Evolutionary conservation across 1,140 invertebrate genomes (phyloP).

Genomic region (Octopus bimaculoides): DNA sequence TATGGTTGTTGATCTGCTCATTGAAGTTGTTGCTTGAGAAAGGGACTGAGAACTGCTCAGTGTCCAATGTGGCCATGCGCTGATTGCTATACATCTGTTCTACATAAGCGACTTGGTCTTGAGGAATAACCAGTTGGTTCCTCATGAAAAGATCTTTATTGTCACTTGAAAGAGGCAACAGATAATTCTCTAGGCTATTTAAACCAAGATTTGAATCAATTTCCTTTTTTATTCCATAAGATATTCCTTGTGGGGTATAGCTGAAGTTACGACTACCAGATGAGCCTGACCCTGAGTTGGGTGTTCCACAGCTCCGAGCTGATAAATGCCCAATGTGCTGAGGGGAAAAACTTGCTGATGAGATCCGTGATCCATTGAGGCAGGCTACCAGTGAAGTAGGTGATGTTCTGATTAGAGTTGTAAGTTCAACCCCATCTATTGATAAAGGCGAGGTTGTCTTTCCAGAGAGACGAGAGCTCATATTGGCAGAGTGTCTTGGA

Average conservation of each 20-base stretch:
- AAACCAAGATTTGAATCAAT: slow-evolving; percentile 26
- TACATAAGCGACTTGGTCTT: slow-evolving; percentile 44
- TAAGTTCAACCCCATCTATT: slow-evolving; percentile 78
- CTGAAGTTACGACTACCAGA: slow-evolving; percentile 28
- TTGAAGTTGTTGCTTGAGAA: neutral
- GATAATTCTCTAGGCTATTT: slow-evolving; percentile 39
- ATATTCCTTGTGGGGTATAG: slow-evolving; percentile 31
- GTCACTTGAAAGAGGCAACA: slow-evolving; percentile 36
- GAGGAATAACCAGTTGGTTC: slow-evolving; percentile 46
- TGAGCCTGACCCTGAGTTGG: slow-evolving; percentile 34
- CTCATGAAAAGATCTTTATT: slow-evolving; percentile 30
- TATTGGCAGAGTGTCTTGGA: slow-evolving; percentile 49
- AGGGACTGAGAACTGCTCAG: slow-evolving; percentile 16
- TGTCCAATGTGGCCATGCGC: slow-evolving; percentile 14
- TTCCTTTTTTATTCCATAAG: slow-evolving; percentile 34
- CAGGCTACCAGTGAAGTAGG: slow-evolving; percentile 90
- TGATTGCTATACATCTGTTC: slow-evolving; percentile 35
- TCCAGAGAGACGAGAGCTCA: slow-evolving; percentile 33
- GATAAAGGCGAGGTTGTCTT: slow-evolving; percentile 84
- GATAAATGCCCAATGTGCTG: slow-evolving; percentile 85
- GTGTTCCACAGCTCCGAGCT: slow-evolving; percentile 64
- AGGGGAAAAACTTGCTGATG: slow-evolving; percentile 39
- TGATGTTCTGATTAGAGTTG: slow-evolving; percentile 90
- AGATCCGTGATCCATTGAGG: slow-evolving; percentile 77
- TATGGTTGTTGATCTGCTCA: neutral